Evolutionary conservation across 2,797 vertebrate species (phyloP), one percentile per base, ranked within the genome.

Genomic region (Hapalemur alaotrensis): DNA sequence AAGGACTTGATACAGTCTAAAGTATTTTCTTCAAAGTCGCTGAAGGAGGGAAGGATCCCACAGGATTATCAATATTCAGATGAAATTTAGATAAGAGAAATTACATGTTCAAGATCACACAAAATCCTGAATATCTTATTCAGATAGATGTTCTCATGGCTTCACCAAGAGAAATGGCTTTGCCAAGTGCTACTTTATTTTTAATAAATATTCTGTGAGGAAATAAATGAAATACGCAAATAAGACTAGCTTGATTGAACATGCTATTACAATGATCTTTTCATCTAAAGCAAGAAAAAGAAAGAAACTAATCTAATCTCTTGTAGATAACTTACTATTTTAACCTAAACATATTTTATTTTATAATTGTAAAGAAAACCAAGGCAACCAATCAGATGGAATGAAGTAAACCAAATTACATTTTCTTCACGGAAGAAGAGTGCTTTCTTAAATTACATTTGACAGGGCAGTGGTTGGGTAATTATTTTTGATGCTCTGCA

Each of bases 351-450:
- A 43, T 82, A 94, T 95, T 98, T 98, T 97, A 93, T 94, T 95
- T 92, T 97, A 94, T 97, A 98, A 98, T 92, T 96, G 57, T 85
- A 94, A 98, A 93, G 97, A 97, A 98, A 98, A 97, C 32, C 84
- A 98, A 98, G 83, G 85, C 93, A 98, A 83, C 91, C 96, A 92
- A 96, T 97, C 84, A 88, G 0, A 80, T 5, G 75, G 96, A 97
- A 98, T 35, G 25, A 92, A 97, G 81, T 90, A 96, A 98, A 96
- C 5, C 57, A 94, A 96, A 98, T 97, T 89, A 95, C 79, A 96
- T 95, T 97, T 97, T 97, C 96, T 97, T 86, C 95, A 32, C 87
- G 93, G 93, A 98, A 96, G 87, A 98, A 92, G 83, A 96, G 78
- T 13, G 12, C 93, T 95, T 93, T 91, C 94, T 97, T 97, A 93